Conservation (phyloP, 2,797 vertebrate species). For the Etheostoma nigrum region DNA sequence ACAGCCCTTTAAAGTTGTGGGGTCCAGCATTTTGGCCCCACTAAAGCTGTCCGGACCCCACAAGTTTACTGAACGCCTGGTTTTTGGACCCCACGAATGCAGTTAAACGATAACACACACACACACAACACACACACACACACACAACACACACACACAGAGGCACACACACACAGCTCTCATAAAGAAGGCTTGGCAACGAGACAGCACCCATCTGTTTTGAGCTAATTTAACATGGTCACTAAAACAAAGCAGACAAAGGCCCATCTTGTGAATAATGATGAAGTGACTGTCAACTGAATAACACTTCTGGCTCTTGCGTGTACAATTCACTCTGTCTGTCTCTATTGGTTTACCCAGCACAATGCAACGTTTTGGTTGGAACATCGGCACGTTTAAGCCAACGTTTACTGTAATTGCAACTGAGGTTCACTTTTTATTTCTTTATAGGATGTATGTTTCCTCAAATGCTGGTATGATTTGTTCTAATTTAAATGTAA, state of each 20-base stretch:
- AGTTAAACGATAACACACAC: neutral
- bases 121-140: neutral
- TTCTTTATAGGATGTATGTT: neutral
- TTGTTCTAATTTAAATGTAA: neutral
- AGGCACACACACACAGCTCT: constrained; percentile 59
- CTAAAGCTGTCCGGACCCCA: too few relatives aligned
- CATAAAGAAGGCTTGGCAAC: constrained; percentile 66
- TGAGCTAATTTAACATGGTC: constrained; percentile 81
- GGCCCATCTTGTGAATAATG: constrained; percentile 69
- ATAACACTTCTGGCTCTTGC: constrained; percentile 62
- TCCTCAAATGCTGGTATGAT: neutral
- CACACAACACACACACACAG: neutral
- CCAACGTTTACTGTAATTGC: neutral
- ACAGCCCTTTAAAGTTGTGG: too few relatives aligned
- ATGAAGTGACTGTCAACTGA: constrained; percentile 71
- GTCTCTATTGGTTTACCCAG: constrained; percentile 39
- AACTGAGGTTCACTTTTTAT: neutral
- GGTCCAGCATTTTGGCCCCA: too few relatives aligned
- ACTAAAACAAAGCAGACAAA: constrained; percentile 80
- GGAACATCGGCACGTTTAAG: constrained; percentile 14
- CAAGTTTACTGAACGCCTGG: too few relatives aligned
- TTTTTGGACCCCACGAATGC: too few relatives aligned
- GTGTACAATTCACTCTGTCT: constrained; percentile 44
- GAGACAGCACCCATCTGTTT: constrained; percentile 81
- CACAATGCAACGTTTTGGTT: constrained; percentile 21